Evolutionary conservation across 2,888 invertebrate species (phyloP), one percentile per base, ranked within the genome.

Genomic region (Meta bourneti): DNA sequence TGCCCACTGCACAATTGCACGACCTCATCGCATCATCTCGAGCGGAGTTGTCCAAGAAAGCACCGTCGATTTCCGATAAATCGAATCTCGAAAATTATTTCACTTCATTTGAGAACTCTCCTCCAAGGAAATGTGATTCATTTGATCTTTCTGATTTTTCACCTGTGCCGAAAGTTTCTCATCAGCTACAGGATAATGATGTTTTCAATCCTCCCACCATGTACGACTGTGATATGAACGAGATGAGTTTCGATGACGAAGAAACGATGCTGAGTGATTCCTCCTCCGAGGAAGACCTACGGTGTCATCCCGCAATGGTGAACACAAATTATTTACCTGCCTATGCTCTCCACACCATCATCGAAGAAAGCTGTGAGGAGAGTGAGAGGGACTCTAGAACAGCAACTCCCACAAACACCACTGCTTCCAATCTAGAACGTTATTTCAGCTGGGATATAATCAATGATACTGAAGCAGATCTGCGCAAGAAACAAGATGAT

Each of bases 281-380:
- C 11, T 92, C 92, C 52, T 93, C 93, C 8, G 92, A 90, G 16
- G 93, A 93, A 52, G 93, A 93, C 20, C 69, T 86, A 8, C 77
- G 79, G 72, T 88, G 82, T 51, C 79, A 81, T 78, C 79, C 89
- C 6, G 52, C 79, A 7, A 48, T 84, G 20, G 34, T 69, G 2
- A 92, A 83, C 20, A 88, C 85, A 13, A 80, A 78, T 19, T 91
- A 93, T 78, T 61, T 85, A 9, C 93, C 93, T 74, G 92, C 93
- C n/a, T 98, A 98, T 94, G 98, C 98, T 0, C 95, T 98, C 93
- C 98, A 98, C 94, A 98, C 98, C 0, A 98, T 98, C 93, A 97
- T 98, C 51, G 98, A 98, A 95, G 98, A 98, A 95, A 98, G 98
- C 94, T 98, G 98, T 95, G 98, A 98, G 95, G 98, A 98, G 95